Evolutionary conservation across 2,888 invertebrate species (phyloP).

Genomic region (Petrolisthes cinctipes): DNA sequence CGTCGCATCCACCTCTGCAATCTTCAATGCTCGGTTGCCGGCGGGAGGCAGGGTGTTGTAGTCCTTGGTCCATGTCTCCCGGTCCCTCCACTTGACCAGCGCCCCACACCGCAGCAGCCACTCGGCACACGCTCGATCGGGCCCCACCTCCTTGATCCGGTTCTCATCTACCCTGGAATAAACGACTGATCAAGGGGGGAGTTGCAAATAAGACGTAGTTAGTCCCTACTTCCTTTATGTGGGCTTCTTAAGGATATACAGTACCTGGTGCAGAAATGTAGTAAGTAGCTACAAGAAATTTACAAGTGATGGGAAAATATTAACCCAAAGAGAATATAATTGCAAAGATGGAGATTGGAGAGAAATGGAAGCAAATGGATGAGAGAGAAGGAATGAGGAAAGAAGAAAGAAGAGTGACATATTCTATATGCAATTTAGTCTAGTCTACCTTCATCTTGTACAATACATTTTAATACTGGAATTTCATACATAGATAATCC

Average conservation of each 20-base stretch:
- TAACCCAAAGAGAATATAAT: background rate
- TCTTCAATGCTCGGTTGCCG: slow-evolving; percentile 72
- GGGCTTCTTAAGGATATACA: background rate
- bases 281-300: no score
- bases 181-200: background rate
- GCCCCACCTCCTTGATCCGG: slow-evolving; percentile 76
- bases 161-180: slow-evolving; percentile 62
- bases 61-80: slow-evolving; percentile 75
- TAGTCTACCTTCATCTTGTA: background rate
- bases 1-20: slow-evolving; percentile 83
- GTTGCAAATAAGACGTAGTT: background rate
- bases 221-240: no score
- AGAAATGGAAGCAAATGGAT: background rate
- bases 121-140: slow-evolving; percentile 92
- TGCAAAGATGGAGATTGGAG: no score
- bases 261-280: background rate
- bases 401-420: background rate
- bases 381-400: background rate
- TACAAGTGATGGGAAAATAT: background rate
- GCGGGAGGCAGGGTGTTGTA: slow-evolving; percentile 81
- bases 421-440: background rate
- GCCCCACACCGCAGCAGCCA: slow-evolving; percentile 95
- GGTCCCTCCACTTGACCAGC: slow-evolving; percentile 79
- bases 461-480: background rate
- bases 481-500: no score